Base-by-base conservation (phyloP, 2,113 vertebrate genomes). In the Siniperca chuatsi region DNA sequence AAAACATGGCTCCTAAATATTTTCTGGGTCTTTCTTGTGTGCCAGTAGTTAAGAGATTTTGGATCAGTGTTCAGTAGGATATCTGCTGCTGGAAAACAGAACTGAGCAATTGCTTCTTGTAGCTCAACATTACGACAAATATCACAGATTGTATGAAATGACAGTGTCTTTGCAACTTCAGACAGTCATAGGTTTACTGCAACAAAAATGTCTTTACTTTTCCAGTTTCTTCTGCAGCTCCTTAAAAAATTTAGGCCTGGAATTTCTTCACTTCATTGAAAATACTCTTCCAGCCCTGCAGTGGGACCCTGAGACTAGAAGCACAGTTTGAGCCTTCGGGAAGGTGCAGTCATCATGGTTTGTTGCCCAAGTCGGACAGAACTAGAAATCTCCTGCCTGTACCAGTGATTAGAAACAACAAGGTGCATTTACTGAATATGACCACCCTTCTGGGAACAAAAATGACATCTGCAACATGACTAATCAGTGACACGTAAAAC, bases 261-360 rank as follows among this genome's bases (percentile, higher is more conserved):
- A 75, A 20, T 37, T 48, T 48, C 33, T 20, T 4, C 29, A 29
- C 1, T 46, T 18, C 2, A 12, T 33, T 13, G 50, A 58, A 54
- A 57, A 37, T 6, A 16, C 12, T 58, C n/a, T 40, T 55, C 55
- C 35, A 75, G 52, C 15, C 33, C 25, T 29, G 48, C 74, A 68
- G 61, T 33, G 33, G 64, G 44, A 80, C 69, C 77, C 88, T 87
- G 89, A 84, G 75, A 73, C 66, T 8, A 57, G 67, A 55, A 57
- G 70, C 71, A 61, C 73, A 70, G 67, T 21, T 48, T 35, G 44
- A 72, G 74, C 64, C 55, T 62, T 44, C 4, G 29, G 25, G 44
- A 69, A 68, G 54, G 2, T 55, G 40, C 67, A 15, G 60, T 29
- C 75, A 0, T 25, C 35, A 4, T 6, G 35, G 13, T 66, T 66